phyloP scores from a whole-genome alignment of 2,888 invertebrate genomes.

The Acleris holmiana region DNA sequence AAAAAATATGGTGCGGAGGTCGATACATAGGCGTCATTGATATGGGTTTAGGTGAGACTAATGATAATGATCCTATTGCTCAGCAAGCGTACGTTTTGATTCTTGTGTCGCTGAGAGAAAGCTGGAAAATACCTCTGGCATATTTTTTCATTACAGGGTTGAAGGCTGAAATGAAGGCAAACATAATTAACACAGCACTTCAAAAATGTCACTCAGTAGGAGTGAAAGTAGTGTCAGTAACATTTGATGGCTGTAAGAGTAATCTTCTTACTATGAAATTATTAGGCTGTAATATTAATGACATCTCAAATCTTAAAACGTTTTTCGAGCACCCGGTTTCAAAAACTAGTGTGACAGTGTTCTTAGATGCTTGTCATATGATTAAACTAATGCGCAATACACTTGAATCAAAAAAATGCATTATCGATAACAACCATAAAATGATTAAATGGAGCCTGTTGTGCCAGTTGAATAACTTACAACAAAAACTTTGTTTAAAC shows the following conservation, averaged over 20 bases:
- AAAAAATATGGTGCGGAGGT: constrained; percentile 16
- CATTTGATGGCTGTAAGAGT: constrained; percentile 10
- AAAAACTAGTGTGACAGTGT: background rate
- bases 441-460: background rate
- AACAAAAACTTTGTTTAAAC: constrained; percentile 4
- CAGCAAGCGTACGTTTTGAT: constrained; percentile 28
- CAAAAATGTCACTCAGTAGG: constrained; percentile 16
- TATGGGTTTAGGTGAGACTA: constrained; percentile 12
- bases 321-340: background rate
- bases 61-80: constrained; percentile 11
- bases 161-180: constrained; percentile 6
- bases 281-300: constrained; percentile 2
- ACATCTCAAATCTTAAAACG: constrained; percentile 3
- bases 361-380: constrained; percentile 20
- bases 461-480: background rate
- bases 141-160: constrained; percentile 25
- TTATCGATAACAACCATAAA: background rate
- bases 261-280: constrained; percentile 1
- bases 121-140: constrained; percentile 11
- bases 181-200: constrained; percentile 12
- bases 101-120: constrained; percentile 15
- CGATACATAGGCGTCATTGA: constrained; percentile 18
- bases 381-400: constrained; percentile 1
- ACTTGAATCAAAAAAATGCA: background rate
- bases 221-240: constrained; percentile 7